These are phyloP conservation scores for Clusia tigrina DNA, from an alignment of 2,888 invertebrate genomes.

Conservation along the genomic window DNA sequence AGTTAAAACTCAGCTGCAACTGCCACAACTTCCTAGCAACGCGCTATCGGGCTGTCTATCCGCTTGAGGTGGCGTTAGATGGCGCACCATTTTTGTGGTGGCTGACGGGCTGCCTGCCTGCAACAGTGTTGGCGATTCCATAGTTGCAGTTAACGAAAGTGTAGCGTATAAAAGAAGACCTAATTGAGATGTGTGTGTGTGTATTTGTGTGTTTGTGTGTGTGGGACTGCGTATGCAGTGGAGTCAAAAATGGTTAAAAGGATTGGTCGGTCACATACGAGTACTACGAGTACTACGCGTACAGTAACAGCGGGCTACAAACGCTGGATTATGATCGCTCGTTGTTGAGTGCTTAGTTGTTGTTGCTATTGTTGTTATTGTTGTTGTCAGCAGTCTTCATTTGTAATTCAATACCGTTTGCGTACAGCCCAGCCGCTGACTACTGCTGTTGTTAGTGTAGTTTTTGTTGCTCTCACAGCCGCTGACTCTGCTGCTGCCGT, in stretches of 20 bases:
- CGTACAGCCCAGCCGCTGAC: not conserved
- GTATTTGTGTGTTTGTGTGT: not conserved
- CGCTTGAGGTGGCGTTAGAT: slow-evolving; percentile 4
- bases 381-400: not conserved
- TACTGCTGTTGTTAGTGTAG: not conserved
- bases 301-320: not conserved
- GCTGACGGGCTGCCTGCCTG: not conserved
- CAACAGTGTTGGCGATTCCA: not conserved
- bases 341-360: not conserved
- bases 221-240: not conserved
- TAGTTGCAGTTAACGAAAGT: not conserved
- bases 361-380: not conserved
- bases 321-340: slow-evolving; percentile 6
- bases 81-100: slow-evolving; percentile 1
- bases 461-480: not conserved
- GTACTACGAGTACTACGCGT: not conserved
- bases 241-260: not conserved
- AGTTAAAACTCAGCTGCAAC: not conserved
- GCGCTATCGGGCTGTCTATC: not conserved
- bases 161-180: not conserved
- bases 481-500: not conserved
- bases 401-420: not conserved
- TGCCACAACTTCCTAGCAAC: not conserved
- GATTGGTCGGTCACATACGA: slow-evolving; percentile 1
- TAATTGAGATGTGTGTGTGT: not conserved